Evolutionary conservation across 2,113 vertebrate species (phyloP).

Genomic region (Nettapus auritus): DNA sequence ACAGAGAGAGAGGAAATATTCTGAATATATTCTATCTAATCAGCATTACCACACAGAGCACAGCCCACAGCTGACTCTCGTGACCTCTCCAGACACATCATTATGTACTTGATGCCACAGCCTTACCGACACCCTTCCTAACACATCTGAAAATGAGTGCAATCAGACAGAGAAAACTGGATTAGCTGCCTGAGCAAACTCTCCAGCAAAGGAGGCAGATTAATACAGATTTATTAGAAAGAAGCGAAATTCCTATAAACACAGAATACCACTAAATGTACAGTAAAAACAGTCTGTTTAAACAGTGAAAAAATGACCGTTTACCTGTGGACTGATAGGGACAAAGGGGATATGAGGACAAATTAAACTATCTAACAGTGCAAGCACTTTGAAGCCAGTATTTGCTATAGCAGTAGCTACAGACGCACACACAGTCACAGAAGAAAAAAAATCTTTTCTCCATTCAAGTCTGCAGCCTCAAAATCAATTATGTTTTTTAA

Average conservation of each 20-base stretch:
- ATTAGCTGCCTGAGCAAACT: not conserved
- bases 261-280: rapidly evolving
- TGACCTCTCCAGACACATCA: not conserved
- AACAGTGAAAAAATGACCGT: not conserved
- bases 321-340: not conserved
- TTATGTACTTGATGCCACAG: not conserved
- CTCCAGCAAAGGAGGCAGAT: not conserved
- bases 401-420: not conserved
- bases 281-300: not conserved
- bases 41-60: not conserved
- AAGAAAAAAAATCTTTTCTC: not conserved
- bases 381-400: not conserved
- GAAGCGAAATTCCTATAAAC: not conserved
- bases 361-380: not conserved
- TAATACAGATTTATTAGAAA: not conserved
- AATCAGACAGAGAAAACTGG: not conserved
- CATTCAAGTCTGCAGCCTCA: not conserved
- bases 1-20: not conserved
- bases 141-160: not conserved
- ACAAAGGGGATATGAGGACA: not conserved
- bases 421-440: not conserved
- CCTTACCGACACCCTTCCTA: not conserved
- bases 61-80: not conserved
- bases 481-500: slow-evolving; percentile 6
- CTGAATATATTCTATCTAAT: not conserved